Base-by-base conservation (phyloP, 1,140 invertebrate genomes). In the Drosophila nannoptera region DNA sequence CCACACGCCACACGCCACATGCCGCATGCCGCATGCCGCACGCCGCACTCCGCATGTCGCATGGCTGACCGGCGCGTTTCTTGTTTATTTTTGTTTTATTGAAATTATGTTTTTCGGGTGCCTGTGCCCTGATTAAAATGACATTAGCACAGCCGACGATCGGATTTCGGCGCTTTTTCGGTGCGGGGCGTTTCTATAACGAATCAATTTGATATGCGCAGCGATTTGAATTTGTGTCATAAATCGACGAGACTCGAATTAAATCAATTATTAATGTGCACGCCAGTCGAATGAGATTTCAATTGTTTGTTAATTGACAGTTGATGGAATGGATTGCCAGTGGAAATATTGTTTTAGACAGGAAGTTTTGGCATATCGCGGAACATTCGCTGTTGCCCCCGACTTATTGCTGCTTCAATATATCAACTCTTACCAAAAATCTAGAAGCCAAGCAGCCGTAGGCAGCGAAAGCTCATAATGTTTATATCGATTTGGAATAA, bases 221-320 rank as follows among this genome's bases (percentile, higher is more conserved):
- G 38, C 52, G 46, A 62, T 74, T 67, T 62, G 56, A 64, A 36
- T 45, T 67, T 65, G 71, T 71, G 62, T 55, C 53, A 69, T 56
- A 60, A 49, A 67, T 14, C 50, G 36, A 4, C 43, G 45, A 22
- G 22, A 22, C 45, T 70, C 36, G 36, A 56, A 72, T 67, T 72
- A 64, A 67, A 77, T 69, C 69, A 73, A 69, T 73, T 66, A 74
- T 70, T 43, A 61, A 43, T 50, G 35, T 32, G 8, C 33, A 33
- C 50, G 36, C 48, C 46, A 11, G 33, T 5, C 12, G 31, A 71
- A 65, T 14, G 50, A 49, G 36, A 38, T 64, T 71, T 56, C 59
- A 72, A 75, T 75, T 68, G 58, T 16, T 60, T 72, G 69, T 63
- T 75, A 75, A 75, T 75, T 75, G 69, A 64, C 43, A 72, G 73